Conservation (phyloP, 1,140 invertebrate genomes). For the Drosophila micromelanica region DNA sequence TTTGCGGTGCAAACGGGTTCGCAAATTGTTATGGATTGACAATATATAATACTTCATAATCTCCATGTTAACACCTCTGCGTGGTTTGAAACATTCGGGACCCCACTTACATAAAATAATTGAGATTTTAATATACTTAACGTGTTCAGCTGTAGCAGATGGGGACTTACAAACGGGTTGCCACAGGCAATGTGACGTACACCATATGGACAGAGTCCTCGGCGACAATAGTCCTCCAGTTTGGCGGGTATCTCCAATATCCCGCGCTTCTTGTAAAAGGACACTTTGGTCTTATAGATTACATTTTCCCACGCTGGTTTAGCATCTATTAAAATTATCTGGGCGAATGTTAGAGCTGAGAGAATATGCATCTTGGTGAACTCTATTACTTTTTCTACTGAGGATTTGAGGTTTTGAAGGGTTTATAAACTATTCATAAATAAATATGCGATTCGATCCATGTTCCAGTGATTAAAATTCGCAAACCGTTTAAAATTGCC, state of each 20-base stretch:
- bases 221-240: background rate
- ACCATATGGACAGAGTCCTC: background rate
- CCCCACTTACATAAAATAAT: background rate
- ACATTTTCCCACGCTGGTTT: too few relatives aligned
- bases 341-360: background rate
- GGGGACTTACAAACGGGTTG: background rate
- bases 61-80: too few relatives aligned
- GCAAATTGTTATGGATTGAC: too few relatives aligned
- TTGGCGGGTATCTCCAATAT: background rate
- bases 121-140: background rate
- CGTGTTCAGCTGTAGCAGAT: background rate
- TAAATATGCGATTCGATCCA: slow-evolving; percentile 5
- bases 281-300: background rate
- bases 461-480: background rate
- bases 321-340: background rate
- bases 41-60: too few relatives aligned
- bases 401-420: background rate
- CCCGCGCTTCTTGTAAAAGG: background rate
- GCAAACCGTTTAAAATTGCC: slow-evolving; percentile 6
- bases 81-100: background rate
- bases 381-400: background rate
- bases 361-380: background rate
- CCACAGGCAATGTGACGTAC: background rate
- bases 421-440: background rate
- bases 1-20: too few relatives aligned